phyloP scores from a whole-genome alignment of 2,888 invertebrate genomes.

The Cyrtodaria siliqua region DNA sequence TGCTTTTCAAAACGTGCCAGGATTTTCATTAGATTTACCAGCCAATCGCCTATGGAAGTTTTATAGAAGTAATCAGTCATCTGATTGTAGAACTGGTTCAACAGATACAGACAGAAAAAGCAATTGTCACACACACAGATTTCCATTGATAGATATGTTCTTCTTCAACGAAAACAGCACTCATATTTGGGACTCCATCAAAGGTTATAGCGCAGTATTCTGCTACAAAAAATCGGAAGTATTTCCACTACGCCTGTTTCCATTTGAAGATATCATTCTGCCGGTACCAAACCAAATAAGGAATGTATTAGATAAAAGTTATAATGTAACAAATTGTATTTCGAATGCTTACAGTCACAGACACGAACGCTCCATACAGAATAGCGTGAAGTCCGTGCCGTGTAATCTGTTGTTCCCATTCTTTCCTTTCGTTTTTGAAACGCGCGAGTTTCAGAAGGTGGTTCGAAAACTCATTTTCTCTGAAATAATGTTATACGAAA shows the following conservation, averaged over 20 bases:
- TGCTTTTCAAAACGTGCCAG: constrained; percentile 23
- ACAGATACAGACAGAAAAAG: background rate
- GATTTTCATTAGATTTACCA: constrained; percentile 32
- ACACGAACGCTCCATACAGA: too few relatives aligned
- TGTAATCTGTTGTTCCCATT: too few relatives aligned
- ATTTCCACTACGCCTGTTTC: constrained; percentile 45
- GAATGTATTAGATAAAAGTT: constrained; percentile 46
- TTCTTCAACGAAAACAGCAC: constrained; percentile 62
- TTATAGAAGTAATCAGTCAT: constrained; percentile 28
- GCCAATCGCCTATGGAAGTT: constrained; percentile 65
- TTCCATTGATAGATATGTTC: constrained; percentile 67
- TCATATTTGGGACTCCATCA: constrained; percentile 58
- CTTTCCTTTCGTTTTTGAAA: too few relatives aligned
- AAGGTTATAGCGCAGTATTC: constrained; percentile 45
- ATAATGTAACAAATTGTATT: constrained; percentile 54
- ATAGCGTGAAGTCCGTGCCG: too few relatives aligned
- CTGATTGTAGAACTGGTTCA: background rate
- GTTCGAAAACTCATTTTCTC: too few relatives aligned
- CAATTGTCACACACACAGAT: constrained; percentile 8
- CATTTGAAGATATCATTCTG: constrained; percentile 45
- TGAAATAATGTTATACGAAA: too few relatives aligned
- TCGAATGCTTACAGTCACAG: constrained; percentile 42
- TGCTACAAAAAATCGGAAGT: constrained; percentile 50
- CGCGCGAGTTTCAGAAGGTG: too few relatives aligned
- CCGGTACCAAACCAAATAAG: constrained; percentile 48